Conservation (phyloP, 1,140 invertebrate species). For the Ridgeia piscesae region DNA sequence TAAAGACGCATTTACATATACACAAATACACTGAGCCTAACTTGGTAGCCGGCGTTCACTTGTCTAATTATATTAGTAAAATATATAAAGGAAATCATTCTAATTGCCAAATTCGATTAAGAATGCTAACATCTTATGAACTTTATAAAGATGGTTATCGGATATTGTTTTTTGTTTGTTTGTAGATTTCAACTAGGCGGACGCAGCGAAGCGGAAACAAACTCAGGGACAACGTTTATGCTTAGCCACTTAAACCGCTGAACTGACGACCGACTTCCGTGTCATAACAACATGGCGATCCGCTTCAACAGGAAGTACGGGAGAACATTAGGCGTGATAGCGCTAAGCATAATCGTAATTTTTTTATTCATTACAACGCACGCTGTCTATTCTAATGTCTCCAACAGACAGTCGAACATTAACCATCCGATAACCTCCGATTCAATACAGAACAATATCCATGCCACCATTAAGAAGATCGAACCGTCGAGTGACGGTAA, state of each 20-base stretch:
- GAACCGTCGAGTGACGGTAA: neutral
- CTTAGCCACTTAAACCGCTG: neutral
- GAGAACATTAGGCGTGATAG: neutral
- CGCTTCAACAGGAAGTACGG: neutral
- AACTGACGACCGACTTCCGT: neutral
- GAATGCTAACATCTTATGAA: neutral
- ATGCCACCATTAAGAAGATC: conserved; percentile 6
- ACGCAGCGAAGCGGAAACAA: neutral
- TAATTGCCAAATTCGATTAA: neutral
- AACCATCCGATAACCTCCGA: neutral
- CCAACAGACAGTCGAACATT: neutral
- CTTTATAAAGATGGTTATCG: neutral
- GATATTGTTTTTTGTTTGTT: neutral
- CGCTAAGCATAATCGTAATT: neutral
- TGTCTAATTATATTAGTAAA: neutral
- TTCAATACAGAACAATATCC: neutral
- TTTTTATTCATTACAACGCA: neutral
- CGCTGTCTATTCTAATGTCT: neutral
- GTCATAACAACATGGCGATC: neutral
- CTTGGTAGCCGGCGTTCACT: neutral
- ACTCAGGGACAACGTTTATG: neutral
- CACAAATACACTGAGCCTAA: neutral
- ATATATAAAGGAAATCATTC: neutral
- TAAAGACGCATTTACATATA: neutral
- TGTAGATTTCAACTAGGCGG: neutral